Evolutionary conservation across 2,888 invertebrate species (phyloP).

Genomic region (Uloborus plumipes): DNA sequence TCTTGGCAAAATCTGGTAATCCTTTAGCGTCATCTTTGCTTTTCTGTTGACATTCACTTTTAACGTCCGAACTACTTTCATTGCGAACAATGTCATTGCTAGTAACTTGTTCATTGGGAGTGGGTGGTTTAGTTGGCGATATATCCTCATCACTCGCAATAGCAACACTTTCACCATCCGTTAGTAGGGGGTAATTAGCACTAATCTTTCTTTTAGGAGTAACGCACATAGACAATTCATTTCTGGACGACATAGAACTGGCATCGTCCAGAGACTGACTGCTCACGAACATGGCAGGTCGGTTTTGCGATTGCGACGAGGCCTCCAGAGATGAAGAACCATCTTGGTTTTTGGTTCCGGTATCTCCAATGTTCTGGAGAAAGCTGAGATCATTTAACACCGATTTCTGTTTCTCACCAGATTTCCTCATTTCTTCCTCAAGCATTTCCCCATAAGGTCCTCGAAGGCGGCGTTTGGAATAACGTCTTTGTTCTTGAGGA

Average conservation of each 20-base stretch:
- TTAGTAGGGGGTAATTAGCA: conserved; percentile 53
- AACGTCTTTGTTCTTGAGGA: conserved; percentile 63
- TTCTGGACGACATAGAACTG: conserved; percentile 21
- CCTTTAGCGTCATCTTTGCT: conserved; percentile 13
- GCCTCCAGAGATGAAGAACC: neutral
- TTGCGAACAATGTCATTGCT: neutral
- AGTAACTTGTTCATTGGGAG: neutral
- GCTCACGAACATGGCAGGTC: conserved; percentile 54
- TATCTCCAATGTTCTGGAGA: conserved; percentile 39
- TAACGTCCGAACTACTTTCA: neutral
- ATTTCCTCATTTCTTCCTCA: conserved; percentile 66
- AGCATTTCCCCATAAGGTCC: conserved; percentile 67
- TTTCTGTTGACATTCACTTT: conserved; percentile 2
- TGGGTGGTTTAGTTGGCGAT: conserved; percentile 7
- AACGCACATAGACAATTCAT: conserved; percentile 36
- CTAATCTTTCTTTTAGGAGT: conserved; percentile 58
- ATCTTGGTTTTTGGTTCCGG: conserved; percentile 17
- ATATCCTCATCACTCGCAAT: conserved; percentile 42
- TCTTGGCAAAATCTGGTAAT: conserved; percentile 7
- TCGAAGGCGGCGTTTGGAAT: conserved; percentile 61
- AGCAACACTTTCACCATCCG: conserved; percentile 21
- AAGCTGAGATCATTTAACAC: conserved; percentile 47
- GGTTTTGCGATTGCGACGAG: neutral
- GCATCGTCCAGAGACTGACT: conserved; percentile 62
- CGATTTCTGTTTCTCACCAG: conserved; percentile 54